Conservation (phyloP, 2,888 invertebrate species). For the Thera obeliscata region DNA sequence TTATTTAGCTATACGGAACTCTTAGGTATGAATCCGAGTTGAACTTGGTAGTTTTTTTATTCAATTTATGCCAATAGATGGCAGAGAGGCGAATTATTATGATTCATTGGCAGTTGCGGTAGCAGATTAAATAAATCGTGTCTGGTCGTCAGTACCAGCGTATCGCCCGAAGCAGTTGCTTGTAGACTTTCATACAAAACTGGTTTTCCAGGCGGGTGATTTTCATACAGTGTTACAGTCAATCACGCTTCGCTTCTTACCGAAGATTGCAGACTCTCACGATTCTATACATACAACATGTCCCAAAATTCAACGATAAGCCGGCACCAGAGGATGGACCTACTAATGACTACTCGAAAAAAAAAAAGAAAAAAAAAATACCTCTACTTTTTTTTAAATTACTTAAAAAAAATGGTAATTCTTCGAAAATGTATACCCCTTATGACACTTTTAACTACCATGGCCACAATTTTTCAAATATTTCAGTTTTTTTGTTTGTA, state of each 20-base stretch:
- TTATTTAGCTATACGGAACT: neutral
- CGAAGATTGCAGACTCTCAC: neutral
- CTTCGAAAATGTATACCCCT: no score
- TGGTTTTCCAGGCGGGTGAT: neutral
- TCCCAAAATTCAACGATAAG: no score
- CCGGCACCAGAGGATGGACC: no score
- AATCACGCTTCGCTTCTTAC: slow-evolving; percentile 37
- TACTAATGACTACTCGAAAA: no score
- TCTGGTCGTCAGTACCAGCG: slow-evolving; percentile 42
- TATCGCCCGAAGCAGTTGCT: slow-evolving; percentile 42
- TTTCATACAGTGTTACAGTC: slow-evolving; percentile 38
- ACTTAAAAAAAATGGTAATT: no score
- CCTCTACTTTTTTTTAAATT: no score
- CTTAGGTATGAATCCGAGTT: neutral
- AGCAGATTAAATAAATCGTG: slow-evolving; percentile 67
- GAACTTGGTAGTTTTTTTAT: slow-evolving; percentile 54
- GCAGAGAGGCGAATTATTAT: slow-evolving; percentile 50
- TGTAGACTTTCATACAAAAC: slow-evolving; percentile 49
- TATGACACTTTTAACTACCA: no score
- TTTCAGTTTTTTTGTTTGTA: no score
- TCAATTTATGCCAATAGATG: slow-evolving; percentile 66
- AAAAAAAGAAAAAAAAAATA: no score
- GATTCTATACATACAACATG: no score
- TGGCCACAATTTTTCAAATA: no score
- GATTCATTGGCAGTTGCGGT: slow-evolving; percentile 64